Base-by-base conservation (phyloP, 2,113 vertebrate genomes). In the Steatornis caripensis region DNA sequence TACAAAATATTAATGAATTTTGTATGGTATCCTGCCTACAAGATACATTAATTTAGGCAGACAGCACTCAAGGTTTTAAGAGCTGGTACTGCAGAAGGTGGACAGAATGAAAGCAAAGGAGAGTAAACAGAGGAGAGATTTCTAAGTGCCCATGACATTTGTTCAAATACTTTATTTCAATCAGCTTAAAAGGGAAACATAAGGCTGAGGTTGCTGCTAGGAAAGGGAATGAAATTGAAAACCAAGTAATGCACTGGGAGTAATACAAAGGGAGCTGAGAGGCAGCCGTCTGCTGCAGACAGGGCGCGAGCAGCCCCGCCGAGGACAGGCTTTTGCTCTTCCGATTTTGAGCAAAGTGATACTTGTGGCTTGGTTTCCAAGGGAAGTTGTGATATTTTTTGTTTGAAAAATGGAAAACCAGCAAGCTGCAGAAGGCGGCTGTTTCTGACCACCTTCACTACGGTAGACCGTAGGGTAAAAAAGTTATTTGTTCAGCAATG, bases 131-230 rank as follows among this genome's bases (percentile, higher is more conserved):
- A 93, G 66, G 70, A 96, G 94, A 96, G 94, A 93, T 96, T 95
- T 97, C 96, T 97, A 95, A 97, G 95, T 96, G 94, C 97, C 89
- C 87, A 51, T 96, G 96, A 97, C 95, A 96, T 97, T 97, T 96
- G 92, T 96, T 96, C 96, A 95, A 96, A 97, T 96, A 95, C 94
- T 97, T 96, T 97, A 95, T 97, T 97, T 97, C 95, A 95, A 96
- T 97, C 97, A 94, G 80, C 93, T 96, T 97, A 96, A 97, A 97
- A 97, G 94, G 96, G 95, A 97, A 95, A 95, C 95, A 96, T 88
- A 95, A 96, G 95, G 92, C 96, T 95, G 84, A 89, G 87, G 89
- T 93, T 92, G 71, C 68, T 97, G 74, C 65, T 81, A 69, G 91
- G 89, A 89, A 92, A 90, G 49, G 92, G 85, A 93, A 90, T 84